phyloP scores from a whole-genome alignment of 1,140 invertebrate genomes.

The Aporrectodea caliginosa region DNA sequence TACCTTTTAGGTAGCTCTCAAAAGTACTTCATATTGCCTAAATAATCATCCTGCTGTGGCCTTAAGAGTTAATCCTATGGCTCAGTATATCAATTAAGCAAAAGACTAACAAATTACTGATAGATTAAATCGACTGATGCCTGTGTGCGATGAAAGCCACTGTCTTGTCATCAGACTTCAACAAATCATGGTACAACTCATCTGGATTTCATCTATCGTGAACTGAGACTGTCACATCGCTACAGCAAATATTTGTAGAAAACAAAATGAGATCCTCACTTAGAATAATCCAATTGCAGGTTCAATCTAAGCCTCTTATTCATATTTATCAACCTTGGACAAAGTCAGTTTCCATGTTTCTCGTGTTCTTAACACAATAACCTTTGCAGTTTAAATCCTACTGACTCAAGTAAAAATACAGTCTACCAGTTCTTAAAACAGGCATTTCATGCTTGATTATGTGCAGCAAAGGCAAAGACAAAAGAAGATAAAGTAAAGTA shows the following conservation, averaged over 20 bases:
- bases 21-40: not conserved
- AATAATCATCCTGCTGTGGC: not conserved
- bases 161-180: not conserved
- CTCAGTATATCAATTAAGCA: not conserved
- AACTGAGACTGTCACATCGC: not conserved
- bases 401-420: too few species aligned
- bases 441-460: not conserved
- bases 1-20: not conserved
- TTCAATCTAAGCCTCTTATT: not conserved
- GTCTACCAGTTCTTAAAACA: not conserved
- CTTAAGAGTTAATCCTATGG: not conserved
- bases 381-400: too few species aligned
- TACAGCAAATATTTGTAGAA: too few species aligned
- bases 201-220: not conserved
- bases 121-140: too few species aligned
- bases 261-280: too few species aligned
- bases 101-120: not conserved
- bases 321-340: not conserved
- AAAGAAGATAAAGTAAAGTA: slow-evolving; percentile 20
- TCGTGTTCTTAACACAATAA: not conserved
- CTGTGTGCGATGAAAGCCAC: not conserved
- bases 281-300: too few species aligned
- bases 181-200: not conserved
- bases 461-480: not conserved
- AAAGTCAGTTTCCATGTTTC: not conserved